Conservation (phyloP, 1,140 invertebrate species). For the Olivierus martensii region DNA sequence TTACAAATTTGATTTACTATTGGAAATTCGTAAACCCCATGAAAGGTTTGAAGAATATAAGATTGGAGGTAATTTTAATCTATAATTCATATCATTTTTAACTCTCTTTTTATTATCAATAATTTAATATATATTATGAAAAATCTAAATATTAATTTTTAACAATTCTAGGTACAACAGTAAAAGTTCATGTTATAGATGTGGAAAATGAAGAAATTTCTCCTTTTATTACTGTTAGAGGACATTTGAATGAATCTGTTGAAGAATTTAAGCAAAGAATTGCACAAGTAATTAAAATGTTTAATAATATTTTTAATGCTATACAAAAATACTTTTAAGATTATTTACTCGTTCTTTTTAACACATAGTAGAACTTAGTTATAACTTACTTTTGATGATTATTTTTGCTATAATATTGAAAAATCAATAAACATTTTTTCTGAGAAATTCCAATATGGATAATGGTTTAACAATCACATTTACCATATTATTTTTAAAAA, state of each 20-base stretch:
- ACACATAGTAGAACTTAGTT: no score
- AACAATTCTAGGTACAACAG: slow-evolving; percentile 36
- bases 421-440: no score
- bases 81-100: not conserved
- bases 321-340: no score
- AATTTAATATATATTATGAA: not conserved
- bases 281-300: slow-evolving; percentile 23
- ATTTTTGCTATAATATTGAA: no score
- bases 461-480: no score
- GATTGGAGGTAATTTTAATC: slow-evolving; percentile 37
- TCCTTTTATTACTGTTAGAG: slow-evolving; percentile 44
- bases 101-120: not conserved
- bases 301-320: not conserved
- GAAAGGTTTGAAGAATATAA: slow-evolving; percentile 48
- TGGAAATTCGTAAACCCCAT: slow-evolving; percentile 50
- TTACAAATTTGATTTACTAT: slow-evolving; percentile 44
- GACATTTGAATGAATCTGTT: slow-evolving; percentile 41
- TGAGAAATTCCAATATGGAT: no score
- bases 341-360: no score
- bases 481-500: no score
- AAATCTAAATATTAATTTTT: slow-evolving; percentile 7
- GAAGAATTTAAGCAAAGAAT: slow-evolving; percentile 43
- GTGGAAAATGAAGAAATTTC: slow-evolving; percentile 44
- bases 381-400: no score
- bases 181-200: slow-evolving; percentile 49